These are phyloP conservation scores for Ptyas mucosa DNA, from an alignment of 2,113 vertebrate species.

Conservation along the genomic window DNA sequence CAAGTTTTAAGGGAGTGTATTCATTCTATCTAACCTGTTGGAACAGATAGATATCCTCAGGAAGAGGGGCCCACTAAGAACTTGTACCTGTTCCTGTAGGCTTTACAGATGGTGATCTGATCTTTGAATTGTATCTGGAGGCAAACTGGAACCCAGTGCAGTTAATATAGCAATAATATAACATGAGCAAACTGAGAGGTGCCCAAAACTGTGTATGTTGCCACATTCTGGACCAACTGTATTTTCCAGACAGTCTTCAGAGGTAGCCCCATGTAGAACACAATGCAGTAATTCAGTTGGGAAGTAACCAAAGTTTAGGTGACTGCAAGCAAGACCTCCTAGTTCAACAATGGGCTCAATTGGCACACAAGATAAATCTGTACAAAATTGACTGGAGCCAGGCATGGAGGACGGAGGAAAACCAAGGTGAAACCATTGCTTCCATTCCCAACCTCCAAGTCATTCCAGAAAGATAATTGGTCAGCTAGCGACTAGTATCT, in stretches of 20 bases:
- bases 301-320: neutral
- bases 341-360: neutral
- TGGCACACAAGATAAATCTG: neutral
- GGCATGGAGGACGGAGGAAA: neutral
- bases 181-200: neutral
- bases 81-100: neutral
- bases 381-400: neutral
- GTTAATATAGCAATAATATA: neutral
- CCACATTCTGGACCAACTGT: neutral
- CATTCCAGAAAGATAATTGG: neutral
- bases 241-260: neutral
- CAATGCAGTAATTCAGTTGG: neutral
- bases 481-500: neutral
- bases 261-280: neutral
- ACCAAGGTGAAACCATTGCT: neutral
- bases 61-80: neutral
- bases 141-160: neutral
- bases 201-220: neutral
- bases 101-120: neutral
- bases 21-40: neutral
- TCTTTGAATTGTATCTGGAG: neutral
- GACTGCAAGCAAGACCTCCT: neutral
- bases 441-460: neutral
- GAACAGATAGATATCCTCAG: neutral
- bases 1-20: neutral